phyloP scores from a whole-genome alignment of 2,888 invertebrate species.

The Coecobrya sp. region DNA sequence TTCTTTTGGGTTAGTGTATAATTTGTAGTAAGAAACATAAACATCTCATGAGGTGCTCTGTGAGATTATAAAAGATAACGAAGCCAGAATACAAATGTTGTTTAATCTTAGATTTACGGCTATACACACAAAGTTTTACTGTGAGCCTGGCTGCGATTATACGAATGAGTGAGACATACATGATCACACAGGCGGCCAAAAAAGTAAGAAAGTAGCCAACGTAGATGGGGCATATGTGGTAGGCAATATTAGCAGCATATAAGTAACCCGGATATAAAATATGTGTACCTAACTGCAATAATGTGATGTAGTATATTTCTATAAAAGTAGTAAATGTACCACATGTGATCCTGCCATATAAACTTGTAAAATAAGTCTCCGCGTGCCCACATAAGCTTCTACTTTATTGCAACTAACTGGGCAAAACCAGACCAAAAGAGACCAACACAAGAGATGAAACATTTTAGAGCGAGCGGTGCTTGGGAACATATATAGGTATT shows the following conservation, averaged over 20 bases:
- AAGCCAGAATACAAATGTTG: constrained; percentile 68
- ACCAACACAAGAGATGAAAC: not conserved
- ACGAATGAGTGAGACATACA: not conserved
- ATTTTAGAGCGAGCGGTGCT: not conserved
- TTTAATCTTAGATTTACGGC: constrained; percentile 72
- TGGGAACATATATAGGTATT: not conserved
- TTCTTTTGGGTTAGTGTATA: not conserved
- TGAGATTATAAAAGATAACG: constrained; percentile 75
- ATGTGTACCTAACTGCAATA: no score
- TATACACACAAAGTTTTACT: constrained; percentile 45
- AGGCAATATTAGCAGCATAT: not conserved
- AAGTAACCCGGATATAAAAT: no score
- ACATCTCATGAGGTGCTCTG: constrained; percentile 65
- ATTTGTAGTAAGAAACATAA: constrained; percentile 65
- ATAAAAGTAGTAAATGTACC: constrained; percentile 19
- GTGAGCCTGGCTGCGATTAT: not conserved
- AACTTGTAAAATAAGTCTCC: constrained; percentile 30
- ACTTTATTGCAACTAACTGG: constrained; percentile 44
- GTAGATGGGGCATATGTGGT: not conserved
- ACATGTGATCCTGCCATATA: constrained; percentile 20
- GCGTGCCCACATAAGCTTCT: not conserved
- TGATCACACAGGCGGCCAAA: not conserved
- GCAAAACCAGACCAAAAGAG: not conserved
- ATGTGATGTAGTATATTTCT: not conserved
- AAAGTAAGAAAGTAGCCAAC: not conserved